Base-by-base conservation (phyloP, 2,797 vertebrate genomes). In the Myripristis murdjan region DNA sequence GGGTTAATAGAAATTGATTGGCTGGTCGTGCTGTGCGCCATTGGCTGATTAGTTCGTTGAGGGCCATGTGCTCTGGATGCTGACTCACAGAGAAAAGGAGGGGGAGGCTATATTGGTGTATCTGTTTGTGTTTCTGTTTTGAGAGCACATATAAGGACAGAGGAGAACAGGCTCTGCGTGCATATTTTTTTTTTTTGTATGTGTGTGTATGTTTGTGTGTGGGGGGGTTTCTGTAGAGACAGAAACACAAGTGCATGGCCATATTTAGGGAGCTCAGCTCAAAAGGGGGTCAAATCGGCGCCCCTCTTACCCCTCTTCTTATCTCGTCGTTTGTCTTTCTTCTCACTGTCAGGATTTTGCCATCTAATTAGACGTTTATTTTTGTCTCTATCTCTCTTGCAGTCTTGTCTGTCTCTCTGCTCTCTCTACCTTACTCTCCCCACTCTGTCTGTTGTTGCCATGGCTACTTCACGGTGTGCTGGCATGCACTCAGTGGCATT, bases 381-480 rank as follows among this genome's bases (percentile, higher is more conserved):
- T 22, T 2, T 55, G 10, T 54, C 46, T 24, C 18, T 44, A 11
- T 28, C 33, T 20, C 20, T 67, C 53, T 33, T 49, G 64, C 56
- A 68, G 33, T 75, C 70, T 81, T 61, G 39, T 79, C 59, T 68
- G 35, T 73, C 37, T 28, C 75, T 66, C 28, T 56, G 73, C 71
- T 82, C 76, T 46, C 72, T 86, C 83, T 83, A 65, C 75, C 72
- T 88, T n/a, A n/a, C 84, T 55, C 85, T 88, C 83, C 77, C 58
- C 67, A 77, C 74, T 64, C 84, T 20, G 54, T 68, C 80, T 62
- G 75, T 74, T 89, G 91, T 92, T 92, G 89, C 90, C 87, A 92
- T 92, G 90, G 54, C 87, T 79, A 91, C 90, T 59, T 73, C 1
- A 43, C 76, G 77, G 74, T 90, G 87, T 91, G 85, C 76, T 85